Percentiles rank a stretch among this genome's conserved stretches.
These are phyloP conservation scores for Desoria tigrina DNA, from an alignment of 2,888 invertebrate species.

Conservation along the genomic window DNA sequence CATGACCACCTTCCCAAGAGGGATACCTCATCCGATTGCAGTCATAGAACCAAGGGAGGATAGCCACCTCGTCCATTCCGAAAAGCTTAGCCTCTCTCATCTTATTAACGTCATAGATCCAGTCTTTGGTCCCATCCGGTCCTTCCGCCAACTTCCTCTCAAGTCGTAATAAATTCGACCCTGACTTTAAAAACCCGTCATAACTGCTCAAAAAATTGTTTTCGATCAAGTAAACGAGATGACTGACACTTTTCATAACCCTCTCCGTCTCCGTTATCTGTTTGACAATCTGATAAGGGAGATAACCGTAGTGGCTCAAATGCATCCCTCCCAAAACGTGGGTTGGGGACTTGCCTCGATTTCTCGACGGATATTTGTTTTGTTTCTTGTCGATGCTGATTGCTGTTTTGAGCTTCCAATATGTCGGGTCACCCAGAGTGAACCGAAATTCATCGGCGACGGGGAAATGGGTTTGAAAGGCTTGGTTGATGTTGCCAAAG, in stretches of 20 bases:
- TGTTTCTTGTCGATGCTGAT: neutral
- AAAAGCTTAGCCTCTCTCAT: neutral
- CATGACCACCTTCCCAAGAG: conserved; percentile 17
- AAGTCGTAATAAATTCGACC: neutral
- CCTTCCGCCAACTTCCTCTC: neutral
- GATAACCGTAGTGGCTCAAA: conserved; percentile 21
- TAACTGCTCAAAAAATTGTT: too few species aligned
- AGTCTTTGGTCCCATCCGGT: neutral
- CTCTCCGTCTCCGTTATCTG: neutral
- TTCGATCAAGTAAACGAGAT: neutral
- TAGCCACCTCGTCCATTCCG: neutral
- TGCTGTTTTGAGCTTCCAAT: conserved; percentile 11
- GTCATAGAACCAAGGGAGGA: conserved; percentile 25
- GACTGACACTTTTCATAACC: neutral
- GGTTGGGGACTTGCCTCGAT: conserved; percentile 1
- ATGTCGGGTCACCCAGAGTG: conserved; percentile 21
- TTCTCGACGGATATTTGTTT: conserved; percentile 3
- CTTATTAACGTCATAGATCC: neutral
- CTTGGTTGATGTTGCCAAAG: conserved; percentile 21
- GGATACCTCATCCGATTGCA: conserved; percentile 21
- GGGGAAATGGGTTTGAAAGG: conserved; percentile 17
- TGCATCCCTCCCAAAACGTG: conserved; percentile 26
- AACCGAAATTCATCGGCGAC: neutral
- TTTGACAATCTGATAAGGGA: conserved; percentile 17
- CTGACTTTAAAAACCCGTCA: neutral